These are phyloP conservation scores for Delichon dasypus DNA, from an alignment of 2,797 vertebrate genomes.

Conservation along the genomic window DNA sequence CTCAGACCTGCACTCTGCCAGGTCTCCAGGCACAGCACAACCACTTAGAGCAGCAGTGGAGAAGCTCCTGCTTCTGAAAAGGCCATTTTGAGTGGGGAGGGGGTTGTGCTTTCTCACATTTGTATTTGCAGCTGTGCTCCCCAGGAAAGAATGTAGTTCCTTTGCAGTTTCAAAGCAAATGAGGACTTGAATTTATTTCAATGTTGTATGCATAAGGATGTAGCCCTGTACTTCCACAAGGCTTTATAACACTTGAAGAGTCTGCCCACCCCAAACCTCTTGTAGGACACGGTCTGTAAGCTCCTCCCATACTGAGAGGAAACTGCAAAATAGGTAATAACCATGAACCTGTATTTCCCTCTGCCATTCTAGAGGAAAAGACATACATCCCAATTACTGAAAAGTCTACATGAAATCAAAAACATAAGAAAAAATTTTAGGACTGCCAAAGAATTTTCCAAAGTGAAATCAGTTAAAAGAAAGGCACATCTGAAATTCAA, in stretches of 20 bases:
- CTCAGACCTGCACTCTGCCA: background rate
- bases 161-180: background rate
- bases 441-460: conserved; percentile 59
- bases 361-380: background rate
- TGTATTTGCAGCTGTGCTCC: background rate
- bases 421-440: background rate
- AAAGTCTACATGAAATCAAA: background rate
- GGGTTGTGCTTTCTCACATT: background rate
- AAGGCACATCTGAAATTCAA: conserved; percentile 81
- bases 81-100: background rate
- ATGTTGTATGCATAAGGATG: background rate
- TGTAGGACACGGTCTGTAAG: background rate
- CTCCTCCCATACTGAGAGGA: background rate
- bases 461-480: conserved; percentile 70
- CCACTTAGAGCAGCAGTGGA: accelerated
- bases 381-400: background rate
- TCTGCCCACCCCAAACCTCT: background rate
- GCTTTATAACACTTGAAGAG: background rate
- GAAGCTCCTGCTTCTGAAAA: background rate
- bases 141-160: background rate
- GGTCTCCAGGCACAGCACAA: background rate
- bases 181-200: background rate
- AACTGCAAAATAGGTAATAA: background rate
- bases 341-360: background rate
- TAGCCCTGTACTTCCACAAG: background rate